Percentiles rank a stretch among this genome's conserved stretches.
Evolutionary conservation across 2,888 invertebrate species (phyloP).

Genomic region (Drosophila nigricruria): DNA sequence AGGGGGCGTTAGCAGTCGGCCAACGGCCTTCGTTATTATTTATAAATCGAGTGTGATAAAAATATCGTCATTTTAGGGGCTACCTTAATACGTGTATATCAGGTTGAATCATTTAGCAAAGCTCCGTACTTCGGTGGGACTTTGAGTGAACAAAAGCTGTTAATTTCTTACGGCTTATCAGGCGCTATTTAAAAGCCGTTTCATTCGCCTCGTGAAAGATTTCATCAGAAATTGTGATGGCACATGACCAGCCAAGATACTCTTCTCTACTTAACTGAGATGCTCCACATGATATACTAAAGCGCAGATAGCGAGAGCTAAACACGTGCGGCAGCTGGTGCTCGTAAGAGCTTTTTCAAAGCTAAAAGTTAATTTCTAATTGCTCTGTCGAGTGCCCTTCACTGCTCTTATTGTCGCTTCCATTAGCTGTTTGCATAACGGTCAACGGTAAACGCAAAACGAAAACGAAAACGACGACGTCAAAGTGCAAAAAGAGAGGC

Average conservation of each 20-base stretch:
- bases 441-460: slow-evolving; percentile 28
- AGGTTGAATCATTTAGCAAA: slow-evolving; percentile 18
- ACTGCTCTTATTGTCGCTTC: neutral
- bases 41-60: slow-evolving; percentile 24
- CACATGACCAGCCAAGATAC: neutral
- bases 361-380: neutral
- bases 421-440: slow-evolving; percentile 39
- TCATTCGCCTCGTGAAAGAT: slow-evolving; percentile 1
- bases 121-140: neutral
- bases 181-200: neutral
- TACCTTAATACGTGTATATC: neutral
- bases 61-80: slow-evolving; percentile 8
- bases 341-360: neutral
- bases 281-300: neutral
- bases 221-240: slow-evolving; percentile 24
- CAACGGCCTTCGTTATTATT: slow-evolving; percentile 25
- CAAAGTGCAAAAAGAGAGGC: slow-evolving; percentile 28
- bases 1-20: slow-evolving; percentile 1
- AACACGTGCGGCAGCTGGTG: neutral
- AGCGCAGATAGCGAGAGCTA: neutral
- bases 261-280: neutral
- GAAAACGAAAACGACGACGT: slow-evolving; percentile 30
- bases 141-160: slow-evolving; percentile 15
- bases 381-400: slow-evolving; percentile 5
- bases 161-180: slow-evolving; percentile 9